Evolutionary conservation across 1,140 invertebrate species (phyloP), one percentile per base, ranked within the genome.

Genomic region (Rhizoglyphus robini): DNA sequence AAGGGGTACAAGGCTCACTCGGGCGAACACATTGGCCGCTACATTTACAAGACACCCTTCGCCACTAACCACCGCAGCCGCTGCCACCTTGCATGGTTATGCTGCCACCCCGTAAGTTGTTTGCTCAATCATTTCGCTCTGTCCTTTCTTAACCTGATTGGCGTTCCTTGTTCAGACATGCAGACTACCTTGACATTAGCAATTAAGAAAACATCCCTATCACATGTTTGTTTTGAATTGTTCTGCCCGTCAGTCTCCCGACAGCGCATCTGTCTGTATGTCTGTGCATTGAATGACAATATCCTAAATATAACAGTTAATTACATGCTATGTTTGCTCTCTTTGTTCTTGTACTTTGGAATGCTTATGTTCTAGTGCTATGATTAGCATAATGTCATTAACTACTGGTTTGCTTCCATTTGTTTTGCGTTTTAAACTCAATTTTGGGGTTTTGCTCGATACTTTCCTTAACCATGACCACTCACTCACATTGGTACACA

Each of bases 81-180:
- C 83, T 48, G 83, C 76, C 41, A 72, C 83, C 73, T 78, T 87
- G 73, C 83, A 87, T 81, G 84, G 87, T 60, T 88, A 87, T 77
- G 81, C 86, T 75, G 49, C 66, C 25, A 59, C 66, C 66, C 84
- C 86, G 86, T 87, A 83, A 86, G 86, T 86, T 81, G 69, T 41
- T 67, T 63, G 67, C 59, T 67, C 66, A n/a, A 8, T 41, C 36
- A 41, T 11, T 41, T 41, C 36, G 8, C 8, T 41, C 36, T 41
- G 18, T 41, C 8, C 36, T 41, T 11, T 41, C 8, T 18, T 41
- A 41, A 11, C 36, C 18, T 41, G 36, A 8, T 41, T 41, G 36
- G 8, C 36, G 36, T 41, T 41, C 36, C 8, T 11, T 11, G 36
- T 41, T 41, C 8, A 41, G 36, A 41, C 8, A n/a, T n/a, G n/a